Conservation (phyloP, 2,797 vertebrate species). For the Graptemys geographica region DNA sequence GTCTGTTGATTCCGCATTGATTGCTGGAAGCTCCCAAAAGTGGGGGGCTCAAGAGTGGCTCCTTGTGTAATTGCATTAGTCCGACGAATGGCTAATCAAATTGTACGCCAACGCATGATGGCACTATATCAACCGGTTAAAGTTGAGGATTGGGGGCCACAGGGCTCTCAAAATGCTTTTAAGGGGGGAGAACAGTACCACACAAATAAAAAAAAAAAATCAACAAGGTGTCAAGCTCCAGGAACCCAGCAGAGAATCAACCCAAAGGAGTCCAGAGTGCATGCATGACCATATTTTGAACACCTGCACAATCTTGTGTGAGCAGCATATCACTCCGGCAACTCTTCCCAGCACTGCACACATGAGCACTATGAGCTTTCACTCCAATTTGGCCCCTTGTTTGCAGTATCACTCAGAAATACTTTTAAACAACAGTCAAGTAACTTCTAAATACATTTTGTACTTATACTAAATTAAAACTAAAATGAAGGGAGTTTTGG, state of each 20-base stretch:
- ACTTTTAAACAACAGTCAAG: not conserved
- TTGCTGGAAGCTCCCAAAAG: too few relatives aligned
- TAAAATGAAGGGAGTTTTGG: not conserved
- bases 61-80: too few relatives aligned
- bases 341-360: not conserved
- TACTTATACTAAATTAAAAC: not conserved
- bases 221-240: not conserved
- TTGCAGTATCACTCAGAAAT: not conserved
- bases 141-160: too few relatives aligned
- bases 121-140: too few relatives aligned
- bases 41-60: too few relatives aligned
- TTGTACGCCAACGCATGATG: too few relatives aligned
- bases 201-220: not conserved
- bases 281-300: accelerated
- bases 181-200: too few relatives aligned
- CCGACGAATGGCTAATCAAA: too few relatives aligned
- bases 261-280: not conserved
- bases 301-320: too few relatives aligned
- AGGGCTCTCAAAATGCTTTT: too few relatives aligned
- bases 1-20: too few relatives aligned
- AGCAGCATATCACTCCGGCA: too few relatives aligned
- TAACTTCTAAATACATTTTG: not conserved
- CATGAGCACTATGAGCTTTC: accelerated
- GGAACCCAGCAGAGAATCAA: not conserved
- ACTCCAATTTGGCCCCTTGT: not conserved